Evolutionary conservation across 2,797 vertebrate genomes (phyloP), one percentile per base, ranked within the genome.

Genomic region (Okamejei kenojei): DNA sequence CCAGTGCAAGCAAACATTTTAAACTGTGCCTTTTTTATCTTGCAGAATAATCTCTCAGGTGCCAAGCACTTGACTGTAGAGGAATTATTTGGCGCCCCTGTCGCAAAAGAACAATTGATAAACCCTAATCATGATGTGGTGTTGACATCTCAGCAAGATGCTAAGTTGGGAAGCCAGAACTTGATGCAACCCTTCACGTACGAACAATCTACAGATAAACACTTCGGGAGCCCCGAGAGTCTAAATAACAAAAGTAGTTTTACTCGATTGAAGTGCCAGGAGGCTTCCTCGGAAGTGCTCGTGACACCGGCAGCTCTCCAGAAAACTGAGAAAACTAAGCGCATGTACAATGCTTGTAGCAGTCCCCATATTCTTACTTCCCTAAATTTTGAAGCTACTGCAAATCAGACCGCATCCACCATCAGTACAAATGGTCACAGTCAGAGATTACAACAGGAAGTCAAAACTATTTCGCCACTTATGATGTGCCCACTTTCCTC

Each of bases 41-140:
- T 95, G 10, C 95, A 99, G 98, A 96, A 94, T 74, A 95, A 97
- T 94, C 97, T 96, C 32, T 95, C 97, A 8, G 96, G 97, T 79
- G 97, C 98, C 94, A 99, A 98, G 95, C 99, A 99, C 96, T 98
- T 99, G 95, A 99, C 98, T 2, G 97, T 99, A 74, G 99, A 99
- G 96, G 99, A 99, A 94, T 96, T 99, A 80, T 99, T 99, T 95
- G 98, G 98, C 94, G 98, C 98, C 0, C 97, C 98, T 93, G 95
- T 99, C 93, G 97, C 97, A n/a, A 99, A 98, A 95, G 98, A 99
- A 68, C 96, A 97, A 92, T 93, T 95, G 77, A 88, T 92, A 0
- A 96, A 96, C 95, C 95, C 97, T 61, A 94, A 94, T 91, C 95
- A 96, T 45, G 97, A 96, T 93, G 94, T 95, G 77, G 23, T 93